These are phyloP conservation scores for Paedocypris sp. DNA, from an alignment of 2,113 vertebrate genomes.

Conservation along the genomic window DNA sequence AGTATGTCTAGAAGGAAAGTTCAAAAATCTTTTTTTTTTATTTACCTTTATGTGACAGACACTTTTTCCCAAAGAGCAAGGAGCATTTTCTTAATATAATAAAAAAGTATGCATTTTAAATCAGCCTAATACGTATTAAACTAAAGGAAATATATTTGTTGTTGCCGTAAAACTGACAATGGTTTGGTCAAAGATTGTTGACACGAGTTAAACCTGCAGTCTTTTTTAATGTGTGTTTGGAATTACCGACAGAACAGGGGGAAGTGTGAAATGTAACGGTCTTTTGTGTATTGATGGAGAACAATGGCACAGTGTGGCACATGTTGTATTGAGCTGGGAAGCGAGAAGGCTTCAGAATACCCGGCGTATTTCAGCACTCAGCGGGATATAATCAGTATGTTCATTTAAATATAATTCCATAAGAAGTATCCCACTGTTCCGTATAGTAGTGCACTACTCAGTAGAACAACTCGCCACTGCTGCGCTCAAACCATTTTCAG, in stretches of 20 bases:
- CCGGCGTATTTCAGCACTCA: neutral
- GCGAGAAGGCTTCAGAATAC: neutral
- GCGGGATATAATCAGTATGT: neutral
- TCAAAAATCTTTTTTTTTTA: no score
- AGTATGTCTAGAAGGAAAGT: no score
- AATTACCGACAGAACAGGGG: neutral
- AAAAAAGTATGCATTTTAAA: no score
- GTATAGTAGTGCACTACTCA: neutral
- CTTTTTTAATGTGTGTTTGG: neutral
- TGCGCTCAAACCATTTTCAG: neutral
- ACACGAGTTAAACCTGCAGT: no score
- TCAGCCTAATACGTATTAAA: no score
- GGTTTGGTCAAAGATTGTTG: no score
- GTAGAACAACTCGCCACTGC: no score
- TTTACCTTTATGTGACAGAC: no score
- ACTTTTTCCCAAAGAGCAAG: no score
- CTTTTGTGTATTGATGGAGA: neutral
- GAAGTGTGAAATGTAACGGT: neutral
- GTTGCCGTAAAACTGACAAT: no score
- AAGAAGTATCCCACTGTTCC: neutral
- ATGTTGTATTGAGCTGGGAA: neutral
- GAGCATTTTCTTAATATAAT: no score
- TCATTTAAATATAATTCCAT: neutral
- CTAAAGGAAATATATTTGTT: no score
- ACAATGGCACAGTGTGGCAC: slow-evolving; percentile 3